Evolutionary conservation across 2,113 vertebrate genomes (phyloP).

Genomic region (Solenodon paradoxus): DNA sequence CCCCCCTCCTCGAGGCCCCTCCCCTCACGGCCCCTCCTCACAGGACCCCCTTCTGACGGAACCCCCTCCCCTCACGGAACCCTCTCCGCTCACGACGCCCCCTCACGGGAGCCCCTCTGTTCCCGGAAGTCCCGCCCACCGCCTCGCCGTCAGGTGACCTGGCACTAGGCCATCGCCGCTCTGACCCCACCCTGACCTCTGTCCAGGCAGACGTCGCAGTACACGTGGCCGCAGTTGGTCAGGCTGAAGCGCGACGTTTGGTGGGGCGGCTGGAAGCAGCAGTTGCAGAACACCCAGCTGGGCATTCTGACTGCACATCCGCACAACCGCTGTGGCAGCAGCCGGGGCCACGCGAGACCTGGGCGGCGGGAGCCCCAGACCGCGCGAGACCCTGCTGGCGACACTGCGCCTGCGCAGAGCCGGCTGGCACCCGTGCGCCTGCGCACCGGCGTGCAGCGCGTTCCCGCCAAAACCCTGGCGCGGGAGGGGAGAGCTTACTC

Average conservation of each 20-base stretch:
- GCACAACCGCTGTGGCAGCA: accelerated
- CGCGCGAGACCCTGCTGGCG: too few relatives aligned
- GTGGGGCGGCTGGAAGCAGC: slow-evolving; percentile 84
- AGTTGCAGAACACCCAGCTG: slow-evolving; percentile 87
- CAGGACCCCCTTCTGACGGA: accelerated
- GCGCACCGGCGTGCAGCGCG: accelerated
- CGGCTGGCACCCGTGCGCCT: neutral
- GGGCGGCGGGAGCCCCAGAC: too few relatives aligned
- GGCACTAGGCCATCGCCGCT: neutral
- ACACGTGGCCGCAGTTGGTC: slow-evolving; percentile 91
- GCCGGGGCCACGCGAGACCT: neutral
- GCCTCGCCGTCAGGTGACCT: accelerated
- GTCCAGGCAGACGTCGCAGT: slow-evolving; percentile 88
- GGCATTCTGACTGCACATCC: slow-evolving; percentile 76
- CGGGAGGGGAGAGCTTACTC: too few relatives aligned
- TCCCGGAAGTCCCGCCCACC: neutral
- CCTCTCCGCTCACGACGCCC: too few relatives aligned
- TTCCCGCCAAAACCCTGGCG: neutral
- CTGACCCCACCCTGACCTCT: slow-evolving; percentile 81
- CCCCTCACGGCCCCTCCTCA: accelerated
- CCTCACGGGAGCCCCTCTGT: too few relatives aligned
- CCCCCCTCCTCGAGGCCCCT: accelerated
- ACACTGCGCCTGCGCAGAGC: neutral
- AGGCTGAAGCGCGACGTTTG: slow-evolving; percentile 81
- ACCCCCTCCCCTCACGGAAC: neutral